Conservation (phyloP, 2,113 vertebrate species). For the Theropithecus gelada region DNA sequence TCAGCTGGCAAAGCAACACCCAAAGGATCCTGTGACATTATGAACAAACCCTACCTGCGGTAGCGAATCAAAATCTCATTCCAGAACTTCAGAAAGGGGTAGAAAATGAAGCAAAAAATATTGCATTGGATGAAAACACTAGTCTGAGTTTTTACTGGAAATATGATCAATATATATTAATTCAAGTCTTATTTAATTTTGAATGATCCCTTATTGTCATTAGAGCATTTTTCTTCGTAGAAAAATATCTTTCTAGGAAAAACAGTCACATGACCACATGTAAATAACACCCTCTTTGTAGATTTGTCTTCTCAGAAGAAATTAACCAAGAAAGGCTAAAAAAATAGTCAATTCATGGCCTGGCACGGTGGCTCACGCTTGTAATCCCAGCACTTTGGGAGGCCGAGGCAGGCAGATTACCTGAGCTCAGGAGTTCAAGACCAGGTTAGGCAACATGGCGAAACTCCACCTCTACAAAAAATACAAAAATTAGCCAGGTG, state of each 20-base stretch:
- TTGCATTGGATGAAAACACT: not conserved
- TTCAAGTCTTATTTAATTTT: not conserved
- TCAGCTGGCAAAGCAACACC: no score
- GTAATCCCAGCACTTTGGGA: no score
- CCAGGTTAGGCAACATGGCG: no score
- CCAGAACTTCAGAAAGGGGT: not conserved
- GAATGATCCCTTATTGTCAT: not conserved
- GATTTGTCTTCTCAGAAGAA: not conserved
- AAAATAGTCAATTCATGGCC: not conserved
- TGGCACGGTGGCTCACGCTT: no score
- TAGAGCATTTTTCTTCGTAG: not conserved
- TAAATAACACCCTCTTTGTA: not conserved
- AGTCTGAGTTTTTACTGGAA: conserved; percentile 1
- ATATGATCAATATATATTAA: not conserved
- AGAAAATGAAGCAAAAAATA: not conserved
- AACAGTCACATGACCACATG: not conserved
- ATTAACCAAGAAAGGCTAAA: not conserved
- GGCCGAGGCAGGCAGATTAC: no score
- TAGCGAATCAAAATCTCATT: not conserved
- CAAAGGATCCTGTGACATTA: not conserved
- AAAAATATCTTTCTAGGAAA: conserved; percentile 34
- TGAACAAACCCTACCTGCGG: not conserved
- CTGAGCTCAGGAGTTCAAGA: no score
- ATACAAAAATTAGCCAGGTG: no score
- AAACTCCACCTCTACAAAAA: no score